Evolutionary conservation across 2,888 invertebrate genomes (phyloP), one percentile per base, ranked within the genome.

Genomic region (Coleophora flavipennella): DNA sequence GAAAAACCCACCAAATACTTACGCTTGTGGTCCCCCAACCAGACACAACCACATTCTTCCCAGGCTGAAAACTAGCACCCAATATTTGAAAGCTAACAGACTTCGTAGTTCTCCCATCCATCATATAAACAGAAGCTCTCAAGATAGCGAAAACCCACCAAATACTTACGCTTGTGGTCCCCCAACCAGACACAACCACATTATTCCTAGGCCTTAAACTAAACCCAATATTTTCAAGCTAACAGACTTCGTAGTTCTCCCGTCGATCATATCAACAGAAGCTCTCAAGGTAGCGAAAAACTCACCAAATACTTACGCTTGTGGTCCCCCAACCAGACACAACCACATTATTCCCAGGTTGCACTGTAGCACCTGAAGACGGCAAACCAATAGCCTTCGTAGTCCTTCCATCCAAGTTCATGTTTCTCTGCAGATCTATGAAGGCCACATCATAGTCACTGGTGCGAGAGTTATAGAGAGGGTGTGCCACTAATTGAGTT

Each of bases 371-470:
- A 1, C 55, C 52, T 0, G 40, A 39, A 1, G 39, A 27, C 1
- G 70, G 59, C 31, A 80, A 40, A 0, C 34, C 31, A 0, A 74
- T 53, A 2, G 59, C 53, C 14, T 46, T 69, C 0, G 67, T 60
- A 1, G 46, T 71, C 0, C 40, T 55, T 1, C 72, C 63, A 42
- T 74, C 70, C 13, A 77, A 51, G 1, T 36, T 45, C 49, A 87
- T 85, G 0, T 55, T 44, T 9, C 55, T 54, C 0, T 40, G 3
- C 1, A 86, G 55, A 26, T 55, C 55, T 13, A 87, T 55, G 2
- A 85, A 44, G 0, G 67, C 86, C 0, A 85, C 69, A 34, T 87
- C 87, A 40, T 77, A 84, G 50, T 87, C 84, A 8, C 58, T 58
- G 1, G 64, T 70, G 0, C 10, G n/a, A 0, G 46, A 13, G 43